A percentile compares a stretch with the other conserved stretches of the same genome.
These are phyloP conservation scores for Trisateles emortualis DNA, from an alignment of 2,888 invertebrate species.

Conservation along the genomic window DNA sequence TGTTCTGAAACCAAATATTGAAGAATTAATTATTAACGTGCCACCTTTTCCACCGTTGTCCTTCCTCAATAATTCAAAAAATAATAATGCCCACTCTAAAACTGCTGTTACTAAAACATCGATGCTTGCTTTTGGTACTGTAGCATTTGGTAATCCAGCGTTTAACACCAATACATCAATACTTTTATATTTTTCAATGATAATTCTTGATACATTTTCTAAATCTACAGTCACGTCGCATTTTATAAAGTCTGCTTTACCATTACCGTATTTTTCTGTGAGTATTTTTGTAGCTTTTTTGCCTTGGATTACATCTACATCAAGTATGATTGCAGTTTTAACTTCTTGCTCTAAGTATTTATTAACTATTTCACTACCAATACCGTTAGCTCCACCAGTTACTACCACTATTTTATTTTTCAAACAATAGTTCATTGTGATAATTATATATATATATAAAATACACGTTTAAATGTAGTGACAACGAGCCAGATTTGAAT, in stretches of 20 bases:
- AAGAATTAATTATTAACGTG: constrained; percentile 84
- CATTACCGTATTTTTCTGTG: constrained; percentile 20
- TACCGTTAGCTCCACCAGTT: constrained; percentile 85
- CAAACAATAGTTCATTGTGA: constrained; percentile 36
- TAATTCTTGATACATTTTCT: constrained; percentile 11
- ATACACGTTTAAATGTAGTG: no score
- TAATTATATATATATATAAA: no score
- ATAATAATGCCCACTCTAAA: constrained; percentile 65
- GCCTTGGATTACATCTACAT: constrained; percentile 24
- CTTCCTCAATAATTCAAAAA: constrained; percentile 80
- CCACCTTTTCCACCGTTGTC: constrained; percentile 84
- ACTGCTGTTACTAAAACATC: constrained; percentile 29
- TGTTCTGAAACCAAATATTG: constrained; percentile 35
- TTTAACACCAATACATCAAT: constrained; percentile 29
- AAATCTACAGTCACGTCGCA: constrained; percentile 47
- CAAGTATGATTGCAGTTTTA: constrained; percentile 38
- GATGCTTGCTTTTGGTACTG: constrained; percentile 7
- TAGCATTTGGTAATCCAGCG: constrained; percentile 15
- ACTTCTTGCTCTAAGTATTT: constrained; percentile 73
- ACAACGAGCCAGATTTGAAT: no score
- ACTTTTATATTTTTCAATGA: constrained; percentile 17
- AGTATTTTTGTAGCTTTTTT: constrained; percentile 9
- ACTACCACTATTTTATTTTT: constrained; percentile 59
- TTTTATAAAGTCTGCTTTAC: constrained; percentile 35
- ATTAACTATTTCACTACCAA: constrained; percentile 78